These are phyloP conservation scores for Brachycybe producta DNA, from an alignment of 2,888 invertebrate genomes.

Conservation along the genomic window DNA sequence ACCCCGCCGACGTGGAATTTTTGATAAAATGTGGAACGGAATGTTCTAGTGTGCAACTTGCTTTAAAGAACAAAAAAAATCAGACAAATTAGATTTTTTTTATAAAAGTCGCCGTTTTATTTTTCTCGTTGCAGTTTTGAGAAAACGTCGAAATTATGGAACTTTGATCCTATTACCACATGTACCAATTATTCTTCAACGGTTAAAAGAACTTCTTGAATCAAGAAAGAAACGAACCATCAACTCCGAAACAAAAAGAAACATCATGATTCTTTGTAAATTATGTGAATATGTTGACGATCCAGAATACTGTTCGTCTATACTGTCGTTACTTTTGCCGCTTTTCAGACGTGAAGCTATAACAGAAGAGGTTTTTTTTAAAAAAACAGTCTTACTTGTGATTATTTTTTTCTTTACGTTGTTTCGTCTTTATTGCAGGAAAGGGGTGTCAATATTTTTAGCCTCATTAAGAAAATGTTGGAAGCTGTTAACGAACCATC, in stretches of 20 bases:
- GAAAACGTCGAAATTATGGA: conserved; percentile 50
- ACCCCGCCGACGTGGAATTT: too few species aligned
- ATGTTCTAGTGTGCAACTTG: too few species aligned
- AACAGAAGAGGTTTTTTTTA: conserved; percentile 1
- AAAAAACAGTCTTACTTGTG: neutral
- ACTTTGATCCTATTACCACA: conserved; percentile 60
- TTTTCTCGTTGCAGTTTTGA: too few species aligned
- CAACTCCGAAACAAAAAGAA: conserved; percentile 3
- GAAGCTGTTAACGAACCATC: neutral
- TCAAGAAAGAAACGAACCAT: too few species aligned
- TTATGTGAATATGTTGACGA: conserved; percentile 17
- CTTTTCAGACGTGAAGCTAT: conserved; percentile 5
- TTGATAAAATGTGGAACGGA: too few species aligned
- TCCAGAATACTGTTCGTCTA: neutral
- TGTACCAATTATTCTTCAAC: conserved; percentile 50
- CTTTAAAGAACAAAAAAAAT: too few species aligned
- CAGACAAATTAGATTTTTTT: too few species aligned
- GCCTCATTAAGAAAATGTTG: neutral
- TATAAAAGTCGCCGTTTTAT: too few species aligned
- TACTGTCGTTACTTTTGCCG: conserved; percentile 12
- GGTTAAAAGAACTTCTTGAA: conserved; percentile 11
- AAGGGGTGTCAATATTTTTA: neutral
- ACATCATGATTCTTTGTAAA: conserved; percentile 5
- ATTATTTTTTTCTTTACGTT: neutral
- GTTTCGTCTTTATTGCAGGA: neutral